Conservation (phyloP, 2,888 invertebrate species). For the Drosophila robusta region DNA sequence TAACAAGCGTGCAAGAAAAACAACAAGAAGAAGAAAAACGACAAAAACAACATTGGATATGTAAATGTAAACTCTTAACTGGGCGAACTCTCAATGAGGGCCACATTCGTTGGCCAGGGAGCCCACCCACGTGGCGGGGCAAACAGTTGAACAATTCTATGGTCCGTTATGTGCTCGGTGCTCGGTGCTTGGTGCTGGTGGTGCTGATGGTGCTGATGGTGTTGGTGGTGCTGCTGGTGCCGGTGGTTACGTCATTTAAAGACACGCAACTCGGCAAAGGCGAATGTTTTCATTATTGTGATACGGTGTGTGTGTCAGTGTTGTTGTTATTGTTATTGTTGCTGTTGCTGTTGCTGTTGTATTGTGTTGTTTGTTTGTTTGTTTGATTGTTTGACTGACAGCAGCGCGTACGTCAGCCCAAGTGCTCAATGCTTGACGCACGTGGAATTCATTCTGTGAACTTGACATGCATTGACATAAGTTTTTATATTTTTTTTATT, state of each 20-base stretch:
- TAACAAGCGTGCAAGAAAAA: constrained; percentile 56
- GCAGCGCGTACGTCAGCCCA: constrained; percentile 39
- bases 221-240: constrained; percentile 15
- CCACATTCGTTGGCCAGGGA: constrained; percentile 4
- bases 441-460: constrained; percentile 22
- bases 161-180: constrained; percentile 38
- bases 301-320: constrained; percentile 27
- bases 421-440: constrained; percentile 24
- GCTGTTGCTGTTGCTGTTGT: constrained; percentile 29
- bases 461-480: constrained; percentile 19
- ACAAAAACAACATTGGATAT: constrained; percentile 32
- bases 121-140: constrained; percentile 17
- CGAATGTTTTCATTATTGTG: constrained; percentile 72
- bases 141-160: constrained; percentile 30
- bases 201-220: constrained; percentile 41
- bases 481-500: constrained; percentile 5
- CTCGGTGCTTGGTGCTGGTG: neutral
- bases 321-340: constrained; percentile 41
- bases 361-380: constrained; percentile 40
- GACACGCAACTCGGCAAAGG: constrained; percentile 72
- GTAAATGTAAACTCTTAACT: constrained; percentile 58
- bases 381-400: constrained; percentile 53
- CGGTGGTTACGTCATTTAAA: constrained; percentile 72
- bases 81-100: constrained; percentile 51
- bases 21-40: constrained; percentile 11